Conservation (phyloP, 2,888 invertebrate species). For the Heliconius charithonia region DNA sequence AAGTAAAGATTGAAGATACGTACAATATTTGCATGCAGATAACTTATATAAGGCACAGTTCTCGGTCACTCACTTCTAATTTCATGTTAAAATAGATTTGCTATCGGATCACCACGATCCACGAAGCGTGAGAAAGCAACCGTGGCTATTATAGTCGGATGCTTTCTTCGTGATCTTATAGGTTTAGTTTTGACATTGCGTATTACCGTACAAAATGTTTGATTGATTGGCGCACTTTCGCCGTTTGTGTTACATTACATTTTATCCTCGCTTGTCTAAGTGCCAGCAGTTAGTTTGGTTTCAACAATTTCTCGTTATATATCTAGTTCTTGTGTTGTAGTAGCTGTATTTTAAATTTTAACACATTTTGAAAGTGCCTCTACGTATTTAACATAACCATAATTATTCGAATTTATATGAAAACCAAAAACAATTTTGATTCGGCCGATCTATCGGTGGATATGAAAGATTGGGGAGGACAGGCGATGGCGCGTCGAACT, state of each 20-base stretch:
- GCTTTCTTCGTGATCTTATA: slow-evolving; percentile 50
- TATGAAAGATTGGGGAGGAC: slow-evolving; percentile 69
- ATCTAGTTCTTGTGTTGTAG: background rate
- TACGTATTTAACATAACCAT: background rate
- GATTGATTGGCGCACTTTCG: slow-evolving; percentile 71
- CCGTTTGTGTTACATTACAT: slow-evolving; percentile 55
- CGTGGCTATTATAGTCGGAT: slow-evolving; percentile 42
- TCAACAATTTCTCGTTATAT: slow-evolving; percentile 38
- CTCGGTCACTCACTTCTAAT: slow-evolving; percentile 17
- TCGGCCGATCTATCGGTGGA: slow-evolving; percentile 56
- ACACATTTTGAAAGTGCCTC: background rate
- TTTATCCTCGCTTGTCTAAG: slow-evolving; percentile 20
- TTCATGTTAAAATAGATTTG: slow-evolving; percentile 30
- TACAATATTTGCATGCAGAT: slow-evolving; percentile 28
- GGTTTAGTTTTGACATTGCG: slow-evolving; percentile 50
- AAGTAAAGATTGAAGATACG: slow-evolving; percentile 26
- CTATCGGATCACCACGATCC: slow-evolving; percentile 33
- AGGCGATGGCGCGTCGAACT: slow-evolving; percentile 60
- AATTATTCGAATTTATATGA: background rate
- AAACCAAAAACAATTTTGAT: slow-evolving; percentile 58
- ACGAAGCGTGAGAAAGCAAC: slow-evolving; percentile 47
- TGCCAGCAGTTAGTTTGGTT: background rate
- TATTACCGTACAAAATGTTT: slow-evolving; percentile 58
- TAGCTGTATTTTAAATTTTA: background rate
- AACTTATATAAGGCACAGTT: slow-evolving; percentile 25